Percentiles rank a stretch among this genome's conserved stretches.
Conservation (phyloP, 2,888 invertebrate species). For the Zygaena filipendulae region DNA sequence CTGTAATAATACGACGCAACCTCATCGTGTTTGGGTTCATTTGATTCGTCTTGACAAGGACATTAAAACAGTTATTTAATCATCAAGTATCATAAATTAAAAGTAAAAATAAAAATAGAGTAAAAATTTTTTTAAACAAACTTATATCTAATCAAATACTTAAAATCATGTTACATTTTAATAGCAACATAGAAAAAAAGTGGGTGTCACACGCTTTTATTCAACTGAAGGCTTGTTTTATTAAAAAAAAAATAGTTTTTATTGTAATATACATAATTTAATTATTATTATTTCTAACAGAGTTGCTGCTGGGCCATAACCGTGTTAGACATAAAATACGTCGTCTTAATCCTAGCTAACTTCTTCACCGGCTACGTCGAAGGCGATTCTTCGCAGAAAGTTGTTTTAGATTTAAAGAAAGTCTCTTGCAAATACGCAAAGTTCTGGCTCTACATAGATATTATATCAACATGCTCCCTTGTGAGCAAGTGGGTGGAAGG, state of each 20-base stretch:
- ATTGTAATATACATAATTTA: neutral
- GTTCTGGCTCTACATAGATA: conserved; percentile 30
- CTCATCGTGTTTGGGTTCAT: no score
- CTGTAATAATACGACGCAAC: no score
- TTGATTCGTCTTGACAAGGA: no score
- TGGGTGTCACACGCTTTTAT: no score
- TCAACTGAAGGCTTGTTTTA: no score
- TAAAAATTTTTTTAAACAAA: no score
- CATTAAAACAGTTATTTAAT: no score
- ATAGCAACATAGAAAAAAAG: neutral
- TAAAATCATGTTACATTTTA: neutral
- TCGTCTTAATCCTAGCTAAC: conserved; percentile 26
- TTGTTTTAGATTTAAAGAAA: conserved; percentile 24
- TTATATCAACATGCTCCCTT: conserved; percentile 20
- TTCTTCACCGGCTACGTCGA: conserved; percentile 34
- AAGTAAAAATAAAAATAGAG: no score
- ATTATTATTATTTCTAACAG: neutral
- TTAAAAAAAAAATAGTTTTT: neutral
- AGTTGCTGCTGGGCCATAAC: neutral
- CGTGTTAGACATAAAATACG: conserved; percentile 2
- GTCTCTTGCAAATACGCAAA: conserved; percentile 26
- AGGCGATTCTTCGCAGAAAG: conserved; percentile 25
- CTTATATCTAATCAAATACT: no score
- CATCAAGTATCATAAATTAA: no score
- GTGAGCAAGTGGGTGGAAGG: conserved; percentile 12